These are phyloP conservation scores for Cerceris rybyensis DNA, from an alignment of 2,888 invertebrate genomes.

Conservation along the genomic window DNA sequence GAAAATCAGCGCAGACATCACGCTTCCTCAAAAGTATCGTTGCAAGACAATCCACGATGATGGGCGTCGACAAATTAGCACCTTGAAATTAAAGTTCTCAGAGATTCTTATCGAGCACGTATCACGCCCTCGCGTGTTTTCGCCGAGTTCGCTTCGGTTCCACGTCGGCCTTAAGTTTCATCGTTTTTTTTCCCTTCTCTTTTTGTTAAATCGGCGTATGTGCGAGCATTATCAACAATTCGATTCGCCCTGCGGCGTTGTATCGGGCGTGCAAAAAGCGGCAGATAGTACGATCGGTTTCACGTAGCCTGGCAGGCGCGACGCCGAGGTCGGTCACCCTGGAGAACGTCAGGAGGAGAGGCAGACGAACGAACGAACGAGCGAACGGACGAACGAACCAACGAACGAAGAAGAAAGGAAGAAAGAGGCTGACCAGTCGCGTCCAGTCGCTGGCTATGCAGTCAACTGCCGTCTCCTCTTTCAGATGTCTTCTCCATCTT, in stretches of 20 bases:
- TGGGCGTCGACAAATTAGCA: slow-evolving; percentile 4
- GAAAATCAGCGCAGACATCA: too few species aligned
- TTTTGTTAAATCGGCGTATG: slow-evolving; percentile 45
- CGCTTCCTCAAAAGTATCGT: too few species aligned
- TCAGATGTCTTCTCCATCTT: slow-evolving; percentile 31
- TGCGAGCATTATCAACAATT: slow-evolving; percentile 50
- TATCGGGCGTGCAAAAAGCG: slow-evolving; percentile 29
- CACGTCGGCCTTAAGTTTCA: not conserved
- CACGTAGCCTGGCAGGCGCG: slow-evolving; percentile 63
- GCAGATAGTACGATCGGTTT: slow-evolving; percentile 61
- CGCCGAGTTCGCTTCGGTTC: not conserved
- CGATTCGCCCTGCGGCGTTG: slow-evolving; percentile 43
- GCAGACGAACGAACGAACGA: slow-evolving; percentile 43
- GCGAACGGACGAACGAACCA: slow-evolving; percentile 12
- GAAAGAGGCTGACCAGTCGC: slow-evolving; percentile 64
- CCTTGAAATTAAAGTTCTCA: slow-evolving; percentile 4
- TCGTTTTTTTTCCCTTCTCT: slow-evolving; percentile 9
- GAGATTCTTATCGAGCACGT: slow-evolving; percentile 5
- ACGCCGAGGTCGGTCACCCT: slow-evolving; percentile 74
- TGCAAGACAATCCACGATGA: not conserved
- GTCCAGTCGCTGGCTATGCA: slow-evolving; percentile 60
- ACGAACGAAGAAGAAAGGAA: slow-evolving; percentile 44
- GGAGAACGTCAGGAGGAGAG: slow-evolving; percentile 58
- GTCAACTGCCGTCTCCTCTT: slow-evolving; percentile 52
- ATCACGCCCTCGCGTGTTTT: not conserved